Base-by-base conservation (phyloP, 2,888 invertebrate genomes). In the Keiferia lycopersicella region DNA sequence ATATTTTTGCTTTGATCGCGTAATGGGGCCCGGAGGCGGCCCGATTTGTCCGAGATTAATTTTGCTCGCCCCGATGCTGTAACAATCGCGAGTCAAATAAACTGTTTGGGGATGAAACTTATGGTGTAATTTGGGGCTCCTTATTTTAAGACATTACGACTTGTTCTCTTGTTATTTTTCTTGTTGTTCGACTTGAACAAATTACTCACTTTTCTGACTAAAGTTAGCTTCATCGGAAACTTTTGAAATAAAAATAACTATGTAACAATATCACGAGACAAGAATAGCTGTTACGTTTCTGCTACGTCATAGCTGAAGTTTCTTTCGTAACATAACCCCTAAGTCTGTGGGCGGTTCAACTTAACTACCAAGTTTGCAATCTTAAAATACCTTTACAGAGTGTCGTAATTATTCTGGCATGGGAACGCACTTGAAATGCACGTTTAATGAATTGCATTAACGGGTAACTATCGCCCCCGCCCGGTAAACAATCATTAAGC, bases 361-460 rank as follows among this genome's bases (percentile, higher is more conserved):
- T 14, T 14, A 11, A 39, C n/a, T n/a, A n/a, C 41, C 1, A 18
- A 50, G 18, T 20, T 50, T 20, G 12, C 4, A 45, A 7, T 50
- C 50, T 18, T 20, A 20, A 18, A 50, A 18, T 34, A 34, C 10
- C 34, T 1, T 34, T 34, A 14, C 26, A 4, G 22, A 16, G n/a
- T 4, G 50, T 6, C 3, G 8, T 18, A 18, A 18, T 20, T 50
- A 20, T 50, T 51, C 3, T 20, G 60, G 61, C 50, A 73, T 79
- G 77, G 77, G 75, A 68, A 75, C 73, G 74, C 76, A 80, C 85
- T 88, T 83, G 82, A 88, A 84, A 83, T 85, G 88, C 83, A 84
- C 80, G 89, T 86, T 88, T 92, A 92, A 92, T 92, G 92, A 92
- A 92, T 91, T 91, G 90, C 91, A 92, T 92, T 91, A 91, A 82